Evolutionary conservation across 2,888 invertebrate genomes (phyloP).

Genomic region (Tanaodytes sp.): DNA sequence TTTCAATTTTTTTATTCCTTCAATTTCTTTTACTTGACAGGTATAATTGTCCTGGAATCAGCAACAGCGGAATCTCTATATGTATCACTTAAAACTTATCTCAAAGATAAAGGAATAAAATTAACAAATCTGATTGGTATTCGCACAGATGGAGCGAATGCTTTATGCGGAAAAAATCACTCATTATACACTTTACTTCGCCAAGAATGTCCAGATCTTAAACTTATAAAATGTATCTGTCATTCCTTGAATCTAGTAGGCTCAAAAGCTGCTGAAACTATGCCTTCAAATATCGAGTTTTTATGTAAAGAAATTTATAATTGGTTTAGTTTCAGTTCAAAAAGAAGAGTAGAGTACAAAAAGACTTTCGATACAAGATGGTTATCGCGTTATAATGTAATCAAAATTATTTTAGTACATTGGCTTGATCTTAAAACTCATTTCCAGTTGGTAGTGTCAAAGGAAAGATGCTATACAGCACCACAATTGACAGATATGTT

Average conservation of each 20-base stretch:
- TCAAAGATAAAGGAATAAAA: not conserved
- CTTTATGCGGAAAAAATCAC: slow-evolving; percentile 14
- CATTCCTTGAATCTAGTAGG: slow-evolving; percentile 20
- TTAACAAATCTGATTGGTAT: not conserved
- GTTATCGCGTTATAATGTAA: slow-evolving; percentile 47
- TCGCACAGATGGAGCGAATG: slow-evolving; percentile 17
- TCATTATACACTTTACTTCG: too few relatives aligned
- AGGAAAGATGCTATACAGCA: slow-evolving; percentile 47
- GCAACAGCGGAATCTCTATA: not conserved
- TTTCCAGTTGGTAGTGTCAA: slow-evolving; percentile 26
- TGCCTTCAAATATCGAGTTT: slow-evolving; percentile 25
- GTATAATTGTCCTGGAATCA: not conserved
- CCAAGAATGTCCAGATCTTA: slow-evolving; percentile 1
- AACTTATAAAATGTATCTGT: slow-evolving; percentile 9
- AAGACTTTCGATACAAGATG: too few relatives aligned
- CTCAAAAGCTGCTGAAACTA: slow-evolving; percentile 17
- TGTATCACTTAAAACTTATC: not conserved
- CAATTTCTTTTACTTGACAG: too few relatives aligned
- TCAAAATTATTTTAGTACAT: slow-evolving; percentile 52
- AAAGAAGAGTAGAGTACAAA: slow-evolving; percentile 36
- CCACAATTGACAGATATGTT: slow-evolving; percentile 31
- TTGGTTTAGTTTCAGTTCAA: slow-evolving; percentile 15
- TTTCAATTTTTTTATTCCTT: too few relatives aligned
- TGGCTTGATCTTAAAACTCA: slow-evolving; percentile 37
- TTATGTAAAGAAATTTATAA: slow-evolving; percentile 22